Evolutionary conservation across 30 jellyfish, hydroid and myxozoan species (phyloP).

Genomic region (Hydra vulgaris): DNA sequence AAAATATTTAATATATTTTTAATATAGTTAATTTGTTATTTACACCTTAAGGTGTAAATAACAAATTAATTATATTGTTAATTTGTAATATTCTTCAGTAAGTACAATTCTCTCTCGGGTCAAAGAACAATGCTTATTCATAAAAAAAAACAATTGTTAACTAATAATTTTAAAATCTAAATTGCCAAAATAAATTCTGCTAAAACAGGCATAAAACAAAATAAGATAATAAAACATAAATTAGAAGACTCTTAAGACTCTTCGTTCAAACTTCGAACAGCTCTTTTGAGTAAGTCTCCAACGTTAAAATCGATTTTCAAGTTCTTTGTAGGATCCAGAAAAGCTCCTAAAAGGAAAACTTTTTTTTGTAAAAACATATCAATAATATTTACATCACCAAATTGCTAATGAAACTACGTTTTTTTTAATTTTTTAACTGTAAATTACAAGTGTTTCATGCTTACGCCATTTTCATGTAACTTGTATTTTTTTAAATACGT

Average conservation of each 20-base stretch:
- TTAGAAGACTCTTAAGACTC: neutral
- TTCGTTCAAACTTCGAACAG: neutral
- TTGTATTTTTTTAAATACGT: neutral
- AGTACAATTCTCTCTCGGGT: neutral
- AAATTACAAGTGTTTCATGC: neutral
- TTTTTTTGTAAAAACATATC: neutral
- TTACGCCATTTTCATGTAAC: neutral
- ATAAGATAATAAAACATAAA: neutral
- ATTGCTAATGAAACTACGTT: neutral
- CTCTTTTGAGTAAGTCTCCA: neutral
- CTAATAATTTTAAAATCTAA: neutral
- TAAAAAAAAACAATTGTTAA: neutral
- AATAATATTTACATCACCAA: neutral
- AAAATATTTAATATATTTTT: too few relatives aligned
- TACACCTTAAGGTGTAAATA: neutral
- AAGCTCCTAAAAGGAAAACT: neutral
- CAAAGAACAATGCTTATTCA: neutral
- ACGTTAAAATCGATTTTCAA: neutral
- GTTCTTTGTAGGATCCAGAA: neutral
- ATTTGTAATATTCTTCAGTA: neutral
- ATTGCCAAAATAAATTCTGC: neutral
- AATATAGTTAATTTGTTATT: too few relatives aligned
- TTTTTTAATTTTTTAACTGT: neutral
- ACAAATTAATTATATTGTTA: neutral
- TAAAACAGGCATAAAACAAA: neutral